phyloP scores from a whole-genome alignment of 1,140 invertebrate genomes.

The Pemphigus obesinymphae region DNA sequence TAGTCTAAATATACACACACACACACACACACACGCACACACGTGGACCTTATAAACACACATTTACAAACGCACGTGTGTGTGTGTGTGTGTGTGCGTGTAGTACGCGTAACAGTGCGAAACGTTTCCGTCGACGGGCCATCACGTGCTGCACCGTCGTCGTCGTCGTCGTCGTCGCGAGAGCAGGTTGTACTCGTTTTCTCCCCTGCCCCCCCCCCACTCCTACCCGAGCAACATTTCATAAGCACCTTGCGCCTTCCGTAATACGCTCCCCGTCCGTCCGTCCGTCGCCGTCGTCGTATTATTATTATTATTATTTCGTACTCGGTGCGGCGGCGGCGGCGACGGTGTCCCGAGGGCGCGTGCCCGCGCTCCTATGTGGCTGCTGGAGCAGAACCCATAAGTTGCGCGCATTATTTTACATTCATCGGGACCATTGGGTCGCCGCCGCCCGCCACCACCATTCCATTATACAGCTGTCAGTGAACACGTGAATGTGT shows the following conservation, averaged over 20 bases:
- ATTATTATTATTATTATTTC: not conserved
- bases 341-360: not conserved
- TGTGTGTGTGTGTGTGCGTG: too few relatives aligned
- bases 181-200: not conserved
- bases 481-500: conserved; percentile 10
- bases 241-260: not conserved
- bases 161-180: not conserved
- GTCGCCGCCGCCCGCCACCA: not conserved
- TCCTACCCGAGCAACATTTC: not conserved
- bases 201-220: too few relatives aligned
- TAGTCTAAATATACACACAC: too few relatives aligned
- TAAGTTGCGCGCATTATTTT: conserved; percentile 30
- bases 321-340: not conserved
- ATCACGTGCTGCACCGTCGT: not conserved
- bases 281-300: not conserved
- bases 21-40: too few relatives aligned
- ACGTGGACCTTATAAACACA: too few relatives aligned
- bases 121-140: not conserved
- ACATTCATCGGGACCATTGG: not conserved
- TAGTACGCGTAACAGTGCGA: too few relatives aligned
- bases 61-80: too few relatives aligned
- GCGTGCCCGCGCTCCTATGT: conserved; percentile 32
- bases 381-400: conserved; percentile 30
- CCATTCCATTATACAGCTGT: conserved; percentile 36
- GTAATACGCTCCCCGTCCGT: not conserved